These are phyloP conservation scores for Diogma glabrata DNA, from an alignment of 2,888 invertebrate species.

Conservation along the genomic window DNA sequence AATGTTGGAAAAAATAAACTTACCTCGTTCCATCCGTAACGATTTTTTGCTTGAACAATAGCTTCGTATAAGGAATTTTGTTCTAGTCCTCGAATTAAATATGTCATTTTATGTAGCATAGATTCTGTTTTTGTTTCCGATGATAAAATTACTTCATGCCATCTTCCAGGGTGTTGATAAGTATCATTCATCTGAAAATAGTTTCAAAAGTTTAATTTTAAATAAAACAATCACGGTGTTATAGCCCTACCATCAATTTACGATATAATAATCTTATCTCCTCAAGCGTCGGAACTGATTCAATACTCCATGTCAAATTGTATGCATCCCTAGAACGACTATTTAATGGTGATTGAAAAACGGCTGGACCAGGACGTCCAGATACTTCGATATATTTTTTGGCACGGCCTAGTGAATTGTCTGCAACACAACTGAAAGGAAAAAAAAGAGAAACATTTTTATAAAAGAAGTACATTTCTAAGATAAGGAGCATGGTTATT, in stretches of 20 bases:
- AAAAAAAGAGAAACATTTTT: not conserved
- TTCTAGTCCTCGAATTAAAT: slow-evolving; percentile 50
- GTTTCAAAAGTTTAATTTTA: not conserved
- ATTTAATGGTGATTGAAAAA: slow-evolving; percentile 46
- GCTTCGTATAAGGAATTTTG: slow-evolving; percentile 60
- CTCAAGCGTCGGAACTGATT: slow-evolving; percentile 51
- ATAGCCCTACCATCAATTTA: slow-evolving; percentile 46
- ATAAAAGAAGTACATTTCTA: no score
- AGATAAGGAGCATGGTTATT: no score
- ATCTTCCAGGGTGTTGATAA: slow-evolving; percentile 57
- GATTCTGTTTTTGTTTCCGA: slow-evolving; percentile 33
- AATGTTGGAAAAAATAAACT: not conserved
- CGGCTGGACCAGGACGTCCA: slow-evolving; percentile 47
- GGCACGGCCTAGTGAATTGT: slow-evolving; percentile 46
- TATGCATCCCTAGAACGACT: slow-evolving; percentile 41
- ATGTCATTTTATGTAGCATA: slow-evolving; percentile 45
- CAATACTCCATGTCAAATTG: slow-evolving; percentile 47
- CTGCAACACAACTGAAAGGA: slow-evolving; percentile 42
- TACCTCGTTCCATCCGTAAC: slow-evolving; percentile 62
- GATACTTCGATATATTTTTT: slow-evolving; percentile 51
- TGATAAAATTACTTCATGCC: slow-evolving; percentile 46
- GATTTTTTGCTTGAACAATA: slow-evolving; percentile 61
- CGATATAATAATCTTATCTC: slow-evolving; percentile 48
- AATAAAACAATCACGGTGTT: slow-evolving; percentile 2
- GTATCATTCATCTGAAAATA: slow-evolving; percentile 53